Conservation (phyloP, 2,113 vertebrate genomes). For the Argyrosomus japonicus region DNA sequence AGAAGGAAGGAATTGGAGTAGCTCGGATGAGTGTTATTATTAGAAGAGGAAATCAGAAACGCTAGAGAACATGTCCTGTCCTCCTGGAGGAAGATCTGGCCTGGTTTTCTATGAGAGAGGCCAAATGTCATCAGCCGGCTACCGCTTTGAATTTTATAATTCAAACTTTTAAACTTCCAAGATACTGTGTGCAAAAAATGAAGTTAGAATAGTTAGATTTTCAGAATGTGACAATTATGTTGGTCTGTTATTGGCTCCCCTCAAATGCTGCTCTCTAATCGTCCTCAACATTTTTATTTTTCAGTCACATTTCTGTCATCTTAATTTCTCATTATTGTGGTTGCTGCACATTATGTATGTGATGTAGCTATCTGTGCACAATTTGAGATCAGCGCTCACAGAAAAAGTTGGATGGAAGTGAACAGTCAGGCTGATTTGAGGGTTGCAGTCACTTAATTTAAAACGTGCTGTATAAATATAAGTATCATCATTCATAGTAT, state of each 20-base stretch:
- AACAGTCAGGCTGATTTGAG: too few species aligned
- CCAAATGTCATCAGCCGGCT: background rate
- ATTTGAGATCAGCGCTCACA: too few species aligned
- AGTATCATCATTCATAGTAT: too few species aligned
- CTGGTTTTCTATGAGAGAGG: conserved; percentile 14
- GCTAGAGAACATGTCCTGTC: conserved; percentile 12
- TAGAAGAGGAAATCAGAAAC: conserved; percentile 43
- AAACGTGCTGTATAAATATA: too few species aligned
- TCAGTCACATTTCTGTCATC: background rate
- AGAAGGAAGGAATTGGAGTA: conserved; percentile 35
- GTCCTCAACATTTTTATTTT: background rate
- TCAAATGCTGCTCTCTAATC: background rate
- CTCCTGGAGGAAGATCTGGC: conserved; percentile 15
- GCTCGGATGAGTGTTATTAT: conserved; percentile 36
- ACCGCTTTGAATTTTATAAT: background rate
- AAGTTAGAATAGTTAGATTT: too few species aligned
- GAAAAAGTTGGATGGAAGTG: too few species aligned
- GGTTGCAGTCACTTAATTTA: too few species aligned
- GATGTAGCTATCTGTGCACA: too few species aligned
- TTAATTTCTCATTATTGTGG: background rate
- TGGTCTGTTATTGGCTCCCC: background rate
- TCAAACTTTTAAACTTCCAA: background rate
- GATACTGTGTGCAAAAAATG: background rate
- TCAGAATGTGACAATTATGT: too few species aligned
- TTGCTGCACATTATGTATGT: background rate